A percentile compares a stretch with the other conserved stretches of the same genome.
These are phyloP conservation scores for Uropsilus gracilis DNA, from an alignment of 2,113 vertebrate species.

Conservation along the genomic window DNA sequence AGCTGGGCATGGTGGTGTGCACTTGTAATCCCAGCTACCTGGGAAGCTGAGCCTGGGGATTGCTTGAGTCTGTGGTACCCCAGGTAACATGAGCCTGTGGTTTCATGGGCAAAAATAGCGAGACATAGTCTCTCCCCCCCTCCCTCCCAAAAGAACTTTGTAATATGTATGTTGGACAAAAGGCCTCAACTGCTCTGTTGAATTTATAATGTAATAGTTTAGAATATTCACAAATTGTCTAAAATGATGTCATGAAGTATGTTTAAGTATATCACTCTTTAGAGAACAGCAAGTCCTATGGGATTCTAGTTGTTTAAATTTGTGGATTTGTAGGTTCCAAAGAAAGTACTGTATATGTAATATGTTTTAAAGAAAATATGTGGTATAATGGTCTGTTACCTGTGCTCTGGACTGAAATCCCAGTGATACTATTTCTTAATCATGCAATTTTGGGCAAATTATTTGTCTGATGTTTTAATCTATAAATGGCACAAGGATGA, in stretches of 20 bases:
- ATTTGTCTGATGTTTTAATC: background rate
- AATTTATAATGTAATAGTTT: background rate
- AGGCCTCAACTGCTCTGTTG: background rate
- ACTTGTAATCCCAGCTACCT: too few relatives aligned
- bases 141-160: too few relatives aligned
- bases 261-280: background rate
- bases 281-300: background rate
- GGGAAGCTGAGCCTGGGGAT: too few relatives aligned
- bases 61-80: too few relatives aligned
- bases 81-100: too few relatives aligned
- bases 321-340: background rate
- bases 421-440: background rate
- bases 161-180: background rate
- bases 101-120: too few relatives aligned
- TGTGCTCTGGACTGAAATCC: background rate
- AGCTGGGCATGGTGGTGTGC: too few relatives aligned
- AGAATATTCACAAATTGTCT: background rate
- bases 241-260: background rate
- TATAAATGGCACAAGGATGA: background rate
- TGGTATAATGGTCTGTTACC: background rate
- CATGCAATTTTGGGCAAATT: background rate
- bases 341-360: background rate
- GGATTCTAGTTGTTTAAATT: background rate
- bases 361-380: background rate
- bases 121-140: too few relatives aligned